Conservation (phyloP, 2,797 vertebrate genomes). For the Pygocentrus nattereri region DNA sequence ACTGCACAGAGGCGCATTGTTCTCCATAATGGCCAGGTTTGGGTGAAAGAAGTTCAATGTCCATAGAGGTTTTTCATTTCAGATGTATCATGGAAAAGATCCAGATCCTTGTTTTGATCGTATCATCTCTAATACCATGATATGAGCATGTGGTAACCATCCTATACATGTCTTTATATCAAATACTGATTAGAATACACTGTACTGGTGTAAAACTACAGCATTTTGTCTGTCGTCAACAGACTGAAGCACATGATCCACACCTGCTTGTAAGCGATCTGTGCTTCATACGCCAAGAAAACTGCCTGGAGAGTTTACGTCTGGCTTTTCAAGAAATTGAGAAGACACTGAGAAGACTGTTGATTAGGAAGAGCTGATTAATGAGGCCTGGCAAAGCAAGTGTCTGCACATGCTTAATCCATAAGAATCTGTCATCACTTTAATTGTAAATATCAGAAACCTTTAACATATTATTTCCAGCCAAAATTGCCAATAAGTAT, state of each 20-base stretch:
- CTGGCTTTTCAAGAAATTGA: not conserved
- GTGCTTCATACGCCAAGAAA: not conserved
- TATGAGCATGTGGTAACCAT: not conserved
- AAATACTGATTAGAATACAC: not conserved
- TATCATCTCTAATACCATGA: slow-evolving; percentile 9
- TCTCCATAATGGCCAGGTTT: slow-evolving; percentile 45
- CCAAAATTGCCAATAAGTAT: too few species aligned
- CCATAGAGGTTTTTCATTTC: slow-evolving; percentile 24
- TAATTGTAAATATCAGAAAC: too few species aligned
- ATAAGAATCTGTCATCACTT: too few species aligned
- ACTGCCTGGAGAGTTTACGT: not conserved
- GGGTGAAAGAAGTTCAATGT: slow-evolving; percentile 41
- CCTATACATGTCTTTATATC: not conserved
- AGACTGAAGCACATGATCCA: not conserved
- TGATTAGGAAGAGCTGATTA: not conserved
- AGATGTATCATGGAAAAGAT: not conserved
- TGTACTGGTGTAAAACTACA: not conserved
- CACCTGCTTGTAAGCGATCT: not conserved
- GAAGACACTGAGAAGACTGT: too few species aligned
- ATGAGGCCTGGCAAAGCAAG: not conserved
- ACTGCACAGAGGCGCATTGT: slow-evolving; percentile 61
- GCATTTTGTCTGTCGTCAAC: not conserved
- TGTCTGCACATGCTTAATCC: not conserved
- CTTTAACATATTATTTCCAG: too few species aligned
- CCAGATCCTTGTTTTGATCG: slow-evolving; percentile 28